Base-by-base conservation (phyloP, 1,140 invertebrate genomes). In the Melanaphis sacchari region DNA sequence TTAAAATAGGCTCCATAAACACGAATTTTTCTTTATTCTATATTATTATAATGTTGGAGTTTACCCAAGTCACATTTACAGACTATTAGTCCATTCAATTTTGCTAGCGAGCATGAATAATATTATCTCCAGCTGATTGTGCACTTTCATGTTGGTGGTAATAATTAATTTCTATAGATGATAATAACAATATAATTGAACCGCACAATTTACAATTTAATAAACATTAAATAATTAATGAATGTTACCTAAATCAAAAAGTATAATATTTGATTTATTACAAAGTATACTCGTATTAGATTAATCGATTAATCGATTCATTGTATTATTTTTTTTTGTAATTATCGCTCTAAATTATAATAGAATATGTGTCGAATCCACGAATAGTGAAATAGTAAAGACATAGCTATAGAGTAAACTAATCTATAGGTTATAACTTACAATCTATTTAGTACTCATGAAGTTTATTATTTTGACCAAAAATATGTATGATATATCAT, bases 121-220 rank as follows among this genome's bases (percentile, higher is more conserved):
- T 41, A n/a, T 46, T 43, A n/a, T 88, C 18, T 11, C 46, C 41
- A 31, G 40, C 41, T 31, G 40, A 88, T 88, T 88, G 31, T 88
- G 43, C 43, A 31, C 40, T 46, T n/a, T 43, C 41, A 88, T 88
- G 49, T 46, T n/a, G 85, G 36, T 40, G 43, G 7, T 9, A 88
- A 18, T 76, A n/a, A 76, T 76, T 66, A 76, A 88, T 88, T 88
- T 88, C 85, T 88, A 88, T n/a, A 49, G 85, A n/a, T 21, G 15
- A n/a, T 18, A 43, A 31, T 43, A 52, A 89, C 87, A 89, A 89
- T 38, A 21, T n/a, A 89, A 89, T 52, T 38, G 21, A 0, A 52
- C 31, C 36, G 59, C 36, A 76, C 31, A n/a, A n/a, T 76, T 52
- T 38, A 52, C n/a, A 49, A 52, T 43, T 24, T 49, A 6, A 24